phyloP scores from a whole-genome alignment of 2,797 vertebrate genomes.

The Mus minutoides region DNA sequence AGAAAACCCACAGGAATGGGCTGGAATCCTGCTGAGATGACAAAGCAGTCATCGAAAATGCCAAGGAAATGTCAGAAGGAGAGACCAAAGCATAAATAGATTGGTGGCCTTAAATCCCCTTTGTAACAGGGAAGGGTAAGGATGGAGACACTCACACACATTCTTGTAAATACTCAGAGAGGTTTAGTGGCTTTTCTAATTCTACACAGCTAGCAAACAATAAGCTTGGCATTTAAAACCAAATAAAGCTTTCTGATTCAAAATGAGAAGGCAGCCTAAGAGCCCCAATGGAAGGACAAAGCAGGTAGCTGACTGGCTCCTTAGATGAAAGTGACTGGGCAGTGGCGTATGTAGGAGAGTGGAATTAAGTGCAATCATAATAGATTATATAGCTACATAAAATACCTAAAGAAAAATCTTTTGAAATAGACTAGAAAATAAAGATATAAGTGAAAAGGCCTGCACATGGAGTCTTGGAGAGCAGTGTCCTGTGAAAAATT shows the following conservation, averaged over 20 bases:
- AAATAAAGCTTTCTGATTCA: not conserved
- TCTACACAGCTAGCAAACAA: not conserved
- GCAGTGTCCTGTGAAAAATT: not conserved
- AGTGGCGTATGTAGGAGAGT: too few relatives aligned
- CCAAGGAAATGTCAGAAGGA: not conserved
- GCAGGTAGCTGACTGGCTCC: not conserved
- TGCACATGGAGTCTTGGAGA: not conserved
- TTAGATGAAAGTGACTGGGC: not conserved
- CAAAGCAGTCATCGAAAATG: not conserved
- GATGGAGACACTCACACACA: not conserved
- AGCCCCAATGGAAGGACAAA: not conserved
- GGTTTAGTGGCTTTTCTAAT: not conserved
- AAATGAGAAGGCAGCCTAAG: not conserved
- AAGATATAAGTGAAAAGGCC: not conserved
- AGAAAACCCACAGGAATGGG: not conserved
- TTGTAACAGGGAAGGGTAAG: constrained; percentile 5
- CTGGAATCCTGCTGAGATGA: not conserved
- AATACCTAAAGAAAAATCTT: too few relatives aligned
- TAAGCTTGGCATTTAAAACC: not conserved
- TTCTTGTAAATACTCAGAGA: not conserved
- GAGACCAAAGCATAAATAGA: not conserved
- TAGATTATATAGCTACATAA: not conserved
- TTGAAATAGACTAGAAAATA: not conserved
- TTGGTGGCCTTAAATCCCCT: constrained; percentile 18
- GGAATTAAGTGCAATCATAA: not conserved